Conservation (phyloP, 2,797 vertebrate genomes). For the Peromyscus eremicus region DNA sequence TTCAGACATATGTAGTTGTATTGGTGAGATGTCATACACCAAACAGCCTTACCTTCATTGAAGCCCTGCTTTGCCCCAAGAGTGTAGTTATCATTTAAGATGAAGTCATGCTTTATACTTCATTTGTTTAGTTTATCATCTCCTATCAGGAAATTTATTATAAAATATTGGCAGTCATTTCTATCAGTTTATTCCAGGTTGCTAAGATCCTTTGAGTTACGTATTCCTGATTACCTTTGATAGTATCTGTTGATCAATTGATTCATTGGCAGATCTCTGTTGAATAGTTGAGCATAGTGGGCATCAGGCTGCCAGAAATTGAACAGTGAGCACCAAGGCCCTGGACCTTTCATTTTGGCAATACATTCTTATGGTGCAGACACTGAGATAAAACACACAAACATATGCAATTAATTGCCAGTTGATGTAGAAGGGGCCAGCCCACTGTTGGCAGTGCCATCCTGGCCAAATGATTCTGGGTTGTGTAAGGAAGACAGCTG, state of each 20-base stretch:
- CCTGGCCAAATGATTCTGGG: too few species aligned
- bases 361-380: not conserved
- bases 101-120: not conserved
- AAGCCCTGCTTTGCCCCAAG: not conserved
- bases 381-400: not conserved
- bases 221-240: not conserved
- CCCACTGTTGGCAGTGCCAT: not conserved
- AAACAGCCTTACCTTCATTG: not conserved
- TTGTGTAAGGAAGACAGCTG: not conserved
- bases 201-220: not conserved
- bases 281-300: not conserved
- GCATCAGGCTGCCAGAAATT: not conserved
- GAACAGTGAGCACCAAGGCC: not conserved
- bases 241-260: not conserved
- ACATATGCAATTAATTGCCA: not conserved
- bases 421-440: not conserved
- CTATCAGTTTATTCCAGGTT: not conserved
- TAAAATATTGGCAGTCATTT: not conserved
- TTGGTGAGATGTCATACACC: not conserved
- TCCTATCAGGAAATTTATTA: constrained; percentile 10
- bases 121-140: not conserved
- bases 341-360: not conserved
- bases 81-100: constrained; percentile 21
- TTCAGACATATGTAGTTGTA: not conserved
- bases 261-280: not conserved